Percentiles rank a stretch among this genome's conserved stretches.
phyloP scores from a whole-genome alignment of 1,140 invertebrate species.

The Propsilocerus akamusi region DNA sequence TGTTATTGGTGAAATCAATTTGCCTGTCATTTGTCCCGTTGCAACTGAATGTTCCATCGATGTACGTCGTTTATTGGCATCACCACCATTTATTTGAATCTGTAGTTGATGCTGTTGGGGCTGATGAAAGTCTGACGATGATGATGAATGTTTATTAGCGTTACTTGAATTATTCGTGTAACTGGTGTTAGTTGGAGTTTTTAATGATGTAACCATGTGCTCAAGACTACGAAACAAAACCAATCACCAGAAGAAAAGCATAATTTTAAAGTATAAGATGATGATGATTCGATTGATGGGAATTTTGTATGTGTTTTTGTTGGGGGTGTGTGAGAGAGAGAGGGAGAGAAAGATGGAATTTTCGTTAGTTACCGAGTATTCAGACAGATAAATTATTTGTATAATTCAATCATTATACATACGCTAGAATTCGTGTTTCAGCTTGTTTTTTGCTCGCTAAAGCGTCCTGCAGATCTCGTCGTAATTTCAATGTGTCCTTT shows the following conservation, averaged over 20 bases:
- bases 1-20: background rate
- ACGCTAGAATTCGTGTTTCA: conserved; percentile 29
- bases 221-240: conserved; percentile 1
- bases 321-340: background rate
- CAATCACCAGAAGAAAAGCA: background rate
- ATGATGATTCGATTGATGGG: background rate
- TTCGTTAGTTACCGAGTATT: background rate
- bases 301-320: background rate
- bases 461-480: conserved; percentile 28
- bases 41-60: background rate
- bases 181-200: background rate
- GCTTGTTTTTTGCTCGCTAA: conserved; percentile 29
- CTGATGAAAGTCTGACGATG: conserved; percentile 1
- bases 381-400: no score
- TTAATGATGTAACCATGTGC: conserved; percentile 1
- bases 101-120: background rate
- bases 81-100: conserved; percentile 3
- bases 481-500: conserved; percentile 22
- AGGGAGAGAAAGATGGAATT: background rate
- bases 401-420: no score
- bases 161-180: background rate
- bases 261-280: no score
- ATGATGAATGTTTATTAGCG: background rate
- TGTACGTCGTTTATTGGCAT: background rate
- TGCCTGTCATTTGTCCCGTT: background rate